Evolutionary conservation across 1,140 invertebrate genomes (phyloP), one percentile per base, ranked within the genome.

Genomic region (Drosophila sechellia): DNA sequence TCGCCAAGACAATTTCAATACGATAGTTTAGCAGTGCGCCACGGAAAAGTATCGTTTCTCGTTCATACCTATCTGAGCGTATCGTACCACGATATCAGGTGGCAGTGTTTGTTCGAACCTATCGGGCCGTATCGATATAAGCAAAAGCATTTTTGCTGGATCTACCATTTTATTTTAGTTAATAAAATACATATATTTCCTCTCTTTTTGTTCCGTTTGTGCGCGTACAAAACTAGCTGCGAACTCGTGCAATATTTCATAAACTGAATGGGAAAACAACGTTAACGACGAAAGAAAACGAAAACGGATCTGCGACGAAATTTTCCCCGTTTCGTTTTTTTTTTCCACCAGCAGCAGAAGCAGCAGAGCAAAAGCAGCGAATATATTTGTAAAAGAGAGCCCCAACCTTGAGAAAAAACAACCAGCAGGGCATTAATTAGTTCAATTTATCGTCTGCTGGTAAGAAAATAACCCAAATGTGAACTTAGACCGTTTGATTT

Each of bases 141-240:
- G 73, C 68, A 76, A 78, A 78, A 76, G 64, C 72, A 78, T 78
- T 80, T 80, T 81, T 74, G 68, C 79, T 83, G 70, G 79, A 70
- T 75, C 79, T 84, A 87, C 76, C 79, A 89, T 87, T 87, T 89
- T 87, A 87, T 87, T 87, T 87, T 89, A 83, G 71, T 89, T 87
- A 83, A 87, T 89, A 89, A 89, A 79, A 83, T 87, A 87, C 52
- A 79, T 54, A 83, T 72, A 89, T 79, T 86, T 80, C 55, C 71
- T 73, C 48, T 65, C 64, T 78, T 81, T 58, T 78, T 89, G 75
- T 79, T 89, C 83, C 63, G 50, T 79, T 77, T 76, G 78, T 87
- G 76, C 79, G 84, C 79, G 66, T 54, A 68, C 55, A 48, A 76
- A 55, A 55, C 31, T 52, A 79, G 54, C 54, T 79, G 63, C 63